Base-by-base conservation (phyloP, 2,888 invertebrate genomes). In the Poecilobothrus nobilitatus region DNA sequence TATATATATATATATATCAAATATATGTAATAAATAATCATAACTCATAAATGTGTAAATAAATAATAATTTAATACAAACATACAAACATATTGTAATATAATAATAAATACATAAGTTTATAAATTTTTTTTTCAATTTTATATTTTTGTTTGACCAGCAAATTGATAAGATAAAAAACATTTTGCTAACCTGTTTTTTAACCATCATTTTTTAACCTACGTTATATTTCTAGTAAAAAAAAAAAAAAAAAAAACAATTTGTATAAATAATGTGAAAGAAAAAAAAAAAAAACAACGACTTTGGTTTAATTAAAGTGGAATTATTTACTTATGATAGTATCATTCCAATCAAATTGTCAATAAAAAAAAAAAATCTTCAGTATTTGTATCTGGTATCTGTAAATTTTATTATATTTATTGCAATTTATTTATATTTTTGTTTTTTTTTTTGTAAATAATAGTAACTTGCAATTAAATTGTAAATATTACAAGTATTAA, bases 111-210 rank as follows among this genome's bases (percentile, higher is more conserved):
- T 37, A 37, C 12, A 37, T 7, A 37, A 12, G 37, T 37, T 10
- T 12, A 12, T 37, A 37, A 10, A 37, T 53, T 53, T 53, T 53
- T 44, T 53, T 53, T 53, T 41, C 15, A 41, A 41, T 41, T 12
- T 41, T 41, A 41, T 41, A 41, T 41, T 53, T 53, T 53, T 53
- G 53, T 53, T 53, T 53, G 53, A 53, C 53, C 53, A 53, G 18
- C 53, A 53, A 53, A 53, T 18, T 53, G 53, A 53, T 53, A 18
- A 53, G 53, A 53, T 53, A 53, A 53, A 27, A 27, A 27, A 53
- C 7, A 53, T 15, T 53, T 53, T 53, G 53, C 53, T 53, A 53
- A 53, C 53, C 53, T 53, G 53, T 53, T 53, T 53, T 53, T 53
- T 53, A 53, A 53, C 53, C 53, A 53, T 12, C 18, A 18, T 18